These are phyloP conservation scores for Tragelaphus oryx DNA, from an alignment of 2,797 vertebrate species.

Conservation along the genomic window DNA sequence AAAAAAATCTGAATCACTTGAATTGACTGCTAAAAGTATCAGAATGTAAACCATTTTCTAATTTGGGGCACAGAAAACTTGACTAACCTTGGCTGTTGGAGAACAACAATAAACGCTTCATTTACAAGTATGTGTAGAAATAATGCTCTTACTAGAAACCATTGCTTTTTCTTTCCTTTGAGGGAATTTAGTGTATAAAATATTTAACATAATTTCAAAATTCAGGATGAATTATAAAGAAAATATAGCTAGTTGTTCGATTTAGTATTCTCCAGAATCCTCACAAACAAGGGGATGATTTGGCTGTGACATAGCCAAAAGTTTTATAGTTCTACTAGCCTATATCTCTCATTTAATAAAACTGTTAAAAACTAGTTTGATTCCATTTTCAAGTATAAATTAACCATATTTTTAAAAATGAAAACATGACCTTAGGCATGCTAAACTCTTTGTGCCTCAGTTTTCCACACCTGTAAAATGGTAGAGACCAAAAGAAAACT, in stretches of 20 bases:
- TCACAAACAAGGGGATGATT: background rate
- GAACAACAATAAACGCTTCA: background rate
- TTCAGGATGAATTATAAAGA: background rate
- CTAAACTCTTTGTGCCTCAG: background rate
- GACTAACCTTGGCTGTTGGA: background rate
- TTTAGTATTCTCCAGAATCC: background rate
- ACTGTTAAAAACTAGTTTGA: background rate
- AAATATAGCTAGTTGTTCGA: background rate
- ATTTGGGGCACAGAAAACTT: background rate
- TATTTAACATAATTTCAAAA: background rate
- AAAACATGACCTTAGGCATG: background rate
- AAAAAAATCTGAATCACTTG: background rate
- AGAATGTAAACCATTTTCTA: background rate
- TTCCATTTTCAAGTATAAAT: background rate
- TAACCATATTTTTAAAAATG: background rate
- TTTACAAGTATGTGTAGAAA: background rate
- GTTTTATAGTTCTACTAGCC: background rate
- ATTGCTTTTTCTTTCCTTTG: background rate
- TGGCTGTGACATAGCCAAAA: background rate
- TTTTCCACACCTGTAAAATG: background rate
- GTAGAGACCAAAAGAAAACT: background rate
- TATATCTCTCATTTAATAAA: background rate
- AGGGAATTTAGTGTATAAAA: background rate
- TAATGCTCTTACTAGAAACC: background rate
- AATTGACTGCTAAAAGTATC: slow-evolving; percentile 10